These are phyloP conservation scores for Hydractinia symbiolongicarpus DNA, from an alignment of 30 jellyfish, hydroid and myxozoan genomes.

Conservation along the genomic window DNA sequence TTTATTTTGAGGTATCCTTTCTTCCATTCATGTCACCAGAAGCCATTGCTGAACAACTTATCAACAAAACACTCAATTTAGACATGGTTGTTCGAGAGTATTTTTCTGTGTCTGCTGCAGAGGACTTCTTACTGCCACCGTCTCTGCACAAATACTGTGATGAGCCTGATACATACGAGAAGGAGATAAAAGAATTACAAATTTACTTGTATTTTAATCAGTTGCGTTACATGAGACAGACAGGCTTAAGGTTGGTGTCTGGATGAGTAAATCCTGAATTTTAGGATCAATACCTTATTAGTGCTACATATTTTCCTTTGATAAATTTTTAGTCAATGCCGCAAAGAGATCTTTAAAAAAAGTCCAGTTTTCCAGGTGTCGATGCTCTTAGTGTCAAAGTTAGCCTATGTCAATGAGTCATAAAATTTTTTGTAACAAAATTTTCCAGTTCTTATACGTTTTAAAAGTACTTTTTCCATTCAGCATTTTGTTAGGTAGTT, in stretches of 20 bases:
- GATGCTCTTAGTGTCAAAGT: too few relatives aligned
- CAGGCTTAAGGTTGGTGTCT: slow-evolving; percentile 18
- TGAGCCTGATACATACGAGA: slow-evolving; percentile 18
- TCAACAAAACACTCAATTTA: not conserved
- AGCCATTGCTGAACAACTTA: not conserved
- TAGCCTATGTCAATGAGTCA: too few relatives aligned
- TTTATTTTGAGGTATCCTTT: not conserved
- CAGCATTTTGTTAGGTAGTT: too few relatives aligned
- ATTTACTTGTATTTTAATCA: slow-evolving; percentile 19
- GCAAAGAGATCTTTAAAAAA: too few relatives aligned
- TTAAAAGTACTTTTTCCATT: too few relatives aligned
- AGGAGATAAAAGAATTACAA: slow-evolving; percentile 13
- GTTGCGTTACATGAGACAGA: slow-evolving; percentile 19
- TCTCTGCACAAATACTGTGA: slow-evolving; percentile 28
- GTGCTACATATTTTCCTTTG: too few relatives aligned
- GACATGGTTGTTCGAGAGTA: slow-evolving; percentile 28
- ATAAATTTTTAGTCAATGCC: too few relatives aligned
- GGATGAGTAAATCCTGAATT: too few relatives aligned
- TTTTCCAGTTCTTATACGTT: too few relatives aligned
- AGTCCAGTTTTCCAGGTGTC: too few relatives aligned
- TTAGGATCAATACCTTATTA: too few relatives aligned
- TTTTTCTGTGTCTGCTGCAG: slow-evolving; percentile 26
- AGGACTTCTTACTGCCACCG: slow-evolving; percentile 9
- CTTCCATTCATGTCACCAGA: slow-evolving; percentile 21
- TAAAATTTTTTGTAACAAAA: too few relatives aligned